Evolutionary conservation across 2,113 vertebrate species (phyloP), one percentile per base, ranked within the genome.

Genomic region (Bucco capensis): DNA sequence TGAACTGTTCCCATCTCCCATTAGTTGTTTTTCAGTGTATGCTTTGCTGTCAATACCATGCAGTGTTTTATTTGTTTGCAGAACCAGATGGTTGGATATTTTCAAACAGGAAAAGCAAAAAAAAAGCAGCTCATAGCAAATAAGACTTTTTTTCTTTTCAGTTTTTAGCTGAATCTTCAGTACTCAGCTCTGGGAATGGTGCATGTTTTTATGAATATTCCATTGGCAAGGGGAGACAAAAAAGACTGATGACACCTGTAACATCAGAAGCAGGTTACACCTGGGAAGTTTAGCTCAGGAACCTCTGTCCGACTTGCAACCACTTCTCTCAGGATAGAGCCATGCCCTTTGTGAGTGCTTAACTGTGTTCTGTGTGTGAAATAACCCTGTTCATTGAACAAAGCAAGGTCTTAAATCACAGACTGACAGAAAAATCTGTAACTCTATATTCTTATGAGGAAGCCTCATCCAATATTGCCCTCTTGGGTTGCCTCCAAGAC

Each of bases 61-160:
- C 57, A 86, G 72, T 28, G 61, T 79, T 93, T 88, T 71, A 83
- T 80, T 79, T 92, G 80, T 88, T 96, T 90, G 54, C 62, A 88
- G 71, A n/a, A 90, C 66, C 83, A 95, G 90, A 92, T 82, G 90
- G 81, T 33, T 86, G 86, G 78, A 35, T 93, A 91, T 95, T 94
- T 95, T 88, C 80, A 88, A 94, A 93, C 46, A 73, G 27, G 14
- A 1, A 6, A 6, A 50, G 27, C 38, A 8, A 11, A 57, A 33
- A 38, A 83, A 33, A 46, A 19, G 8, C 35, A 46, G 76, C 3
- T 6, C 70, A 75, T 15, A 60, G 56, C 35, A 91, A 92, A 62
- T 51, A 83, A 65, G 46, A 35, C 2, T 2, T 22, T 19, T 54
- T 60, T 33, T 56, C 62, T 64, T 64, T 14, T 56, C 2, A 47